Percentiles rank a stretch among this genome's conserved stretches.
These are phyloP conservation scores for Fundulus diaphanus DNA, from an alignment of 2,797 vertebrate species.

Conservation along the genomic window DNA sequence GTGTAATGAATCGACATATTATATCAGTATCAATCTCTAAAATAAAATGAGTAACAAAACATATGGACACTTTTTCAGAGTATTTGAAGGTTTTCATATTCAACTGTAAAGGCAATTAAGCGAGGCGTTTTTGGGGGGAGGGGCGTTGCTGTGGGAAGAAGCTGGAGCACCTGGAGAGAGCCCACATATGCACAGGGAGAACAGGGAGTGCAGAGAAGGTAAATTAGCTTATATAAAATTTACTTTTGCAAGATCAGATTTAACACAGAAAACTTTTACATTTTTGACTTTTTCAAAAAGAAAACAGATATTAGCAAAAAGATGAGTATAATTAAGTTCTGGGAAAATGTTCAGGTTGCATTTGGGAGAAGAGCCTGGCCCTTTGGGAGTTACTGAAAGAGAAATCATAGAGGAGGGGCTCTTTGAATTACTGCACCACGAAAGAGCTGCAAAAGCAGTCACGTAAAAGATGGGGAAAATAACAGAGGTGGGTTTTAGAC, in stretches of 20 bases:
- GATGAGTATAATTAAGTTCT: not conserved
- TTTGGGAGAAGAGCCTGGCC: not conserved
- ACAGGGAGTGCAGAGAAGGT: not conserved
- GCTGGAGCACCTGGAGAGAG: too few species aligned
- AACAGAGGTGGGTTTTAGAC: constrained; percentile 3
- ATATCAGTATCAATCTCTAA: too few species aligned
- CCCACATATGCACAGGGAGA: not conserved
- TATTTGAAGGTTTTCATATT: too few species aligned
- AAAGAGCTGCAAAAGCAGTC: constrained; percentile 8
- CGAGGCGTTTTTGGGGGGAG: too few species aligned
- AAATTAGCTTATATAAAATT: not conserved
- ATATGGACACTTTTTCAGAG: too few species aligned
- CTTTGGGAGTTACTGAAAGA: not conserved
- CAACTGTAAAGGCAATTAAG: too few species aligned
- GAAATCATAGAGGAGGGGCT: not conserved
- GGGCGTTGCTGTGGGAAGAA: too few species aligned
- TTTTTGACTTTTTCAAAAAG: not conserved
- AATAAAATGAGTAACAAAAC: too few species aligned
- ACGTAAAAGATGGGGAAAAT: constrained; percentile 9
- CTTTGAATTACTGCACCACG: not conserved
- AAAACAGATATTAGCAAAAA: not conserved
- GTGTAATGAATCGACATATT: too few species aligned
- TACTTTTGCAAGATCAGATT: not conserved
- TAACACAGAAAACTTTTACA: not conserved
- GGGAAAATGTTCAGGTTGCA: not conserved